phyloP scores from a whole-genome alignment of 1,140 invertebrate species.

The Euwallacea similis region DNA sequence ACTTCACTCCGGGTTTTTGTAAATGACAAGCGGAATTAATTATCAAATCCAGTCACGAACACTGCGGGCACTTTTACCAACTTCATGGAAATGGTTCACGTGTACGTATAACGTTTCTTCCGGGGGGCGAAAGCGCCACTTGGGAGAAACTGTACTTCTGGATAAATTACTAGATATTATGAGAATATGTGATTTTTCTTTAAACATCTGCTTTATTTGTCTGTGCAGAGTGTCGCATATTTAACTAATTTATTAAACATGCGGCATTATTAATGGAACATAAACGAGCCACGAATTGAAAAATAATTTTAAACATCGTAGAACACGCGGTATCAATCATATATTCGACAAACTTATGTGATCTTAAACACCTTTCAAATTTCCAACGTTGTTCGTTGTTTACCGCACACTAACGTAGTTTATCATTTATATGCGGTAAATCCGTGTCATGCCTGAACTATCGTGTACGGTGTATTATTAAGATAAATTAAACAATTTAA shows the following conservation, averaged over 20 bases:
- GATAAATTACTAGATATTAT: too few relatives aligned
- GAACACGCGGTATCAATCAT: too few relatives aligned
- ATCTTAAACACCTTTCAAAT: too few relatives aligned
- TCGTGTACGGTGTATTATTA: slow-evolving; percentile 34
- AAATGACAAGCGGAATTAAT: slow-evolving; percentile 38
- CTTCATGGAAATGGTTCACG: slow-evolving; percentile 20
- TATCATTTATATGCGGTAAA: slow-evolving; percentile 25
- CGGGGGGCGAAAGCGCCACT: background rate
- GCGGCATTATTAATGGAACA: too few relatives aligned
- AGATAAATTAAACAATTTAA: slow-evolving; percentile 38
- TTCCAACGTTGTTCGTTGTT: background rate
- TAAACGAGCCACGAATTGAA: too few relatives aligned
- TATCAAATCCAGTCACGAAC: slow-evolving; percentile 36
- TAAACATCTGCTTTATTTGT: too few relatives aligned
- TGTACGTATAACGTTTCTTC: background rate
- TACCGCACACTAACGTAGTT: slow-evolving; percentile 3
- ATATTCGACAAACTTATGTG: too few relatives aligned
- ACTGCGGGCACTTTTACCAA: slow-evolving; percentile 23
- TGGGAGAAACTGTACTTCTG: background rate
- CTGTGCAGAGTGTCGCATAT: too few relatives aligned
- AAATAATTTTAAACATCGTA: too few relatives aligned
- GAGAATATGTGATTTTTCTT: too few relatives aligned
- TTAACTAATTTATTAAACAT: too few relatives aligned
- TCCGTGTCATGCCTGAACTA: slow-evolving; percentile 27
- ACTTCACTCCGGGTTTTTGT: slow-evolving; percentile 33